phyloP scores from a whole-genome alignment of 92 coral and sea anemone species.

The Bergia puertoricense region DNA sequence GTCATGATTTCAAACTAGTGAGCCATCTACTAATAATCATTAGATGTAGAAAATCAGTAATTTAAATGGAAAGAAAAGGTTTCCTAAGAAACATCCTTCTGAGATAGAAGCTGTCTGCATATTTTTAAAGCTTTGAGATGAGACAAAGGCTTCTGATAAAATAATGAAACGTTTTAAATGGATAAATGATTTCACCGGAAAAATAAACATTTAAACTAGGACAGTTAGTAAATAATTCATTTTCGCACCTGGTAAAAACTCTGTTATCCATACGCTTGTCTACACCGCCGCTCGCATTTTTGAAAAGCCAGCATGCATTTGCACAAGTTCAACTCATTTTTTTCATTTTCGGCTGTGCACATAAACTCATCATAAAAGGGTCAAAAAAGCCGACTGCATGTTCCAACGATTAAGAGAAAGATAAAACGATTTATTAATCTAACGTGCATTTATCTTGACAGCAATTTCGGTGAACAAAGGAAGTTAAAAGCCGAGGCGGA shows the following conservation, averaged over 20 bases:
- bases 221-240: constrained; percentile 14
- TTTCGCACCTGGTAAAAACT: constrained; percentile 1
- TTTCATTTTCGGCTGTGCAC: not conserved
- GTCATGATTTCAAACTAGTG: not conserved
- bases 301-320: not conserved
- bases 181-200: constrained; percentile 5
- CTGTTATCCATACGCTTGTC: not conserved
- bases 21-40: not conserved
- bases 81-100: not conserved
- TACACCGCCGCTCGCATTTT: not conserved
- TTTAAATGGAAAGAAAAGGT: not conserved
- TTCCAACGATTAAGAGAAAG: not conserved
- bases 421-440: constrained; percentile 4
- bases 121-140: not conserved
- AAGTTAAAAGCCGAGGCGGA: not conserved
- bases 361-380: not conserved
- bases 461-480: not conserved
- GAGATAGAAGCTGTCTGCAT: not conserved
- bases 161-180: not conserved
- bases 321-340: not conserved
- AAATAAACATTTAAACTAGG: constrained; percentile 19
- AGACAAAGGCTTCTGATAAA: not conserved
- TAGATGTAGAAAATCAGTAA: not conserved
- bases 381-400: not conserved
- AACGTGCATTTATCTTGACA: not conserved